phyloP scores from a whole-genome alignment of 1,140 invertebrate species.

The Heliconius congener region DNA sequence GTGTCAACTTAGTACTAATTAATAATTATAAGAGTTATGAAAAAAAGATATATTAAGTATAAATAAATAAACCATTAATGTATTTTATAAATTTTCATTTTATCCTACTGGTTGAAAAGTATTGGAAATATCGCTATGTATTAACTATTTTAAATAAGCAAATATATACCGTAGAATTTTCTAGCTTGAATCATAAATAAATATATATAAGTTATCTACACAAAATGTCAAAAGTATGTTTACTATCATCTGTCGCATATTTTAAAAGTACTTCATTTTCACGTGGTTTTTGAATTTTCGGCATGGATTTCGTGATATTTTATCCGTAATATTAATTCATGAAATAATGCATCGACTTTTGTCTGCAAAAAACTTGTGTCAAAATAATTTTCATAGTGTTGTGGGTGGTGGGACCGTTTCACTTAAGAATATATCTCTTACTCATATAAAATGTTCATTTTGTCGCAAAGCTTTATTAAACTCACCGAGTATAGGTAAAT shows the following conservation, averaged over 20 bases:
- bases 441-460: constrained; percentile 71
- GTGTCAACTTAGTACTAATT: no score
- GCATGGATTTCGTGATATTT: constrained; percentile 50
- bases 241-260: not conserved
- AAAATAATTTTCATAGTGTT: constrained; percentile 59
- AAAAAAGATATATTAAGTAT: no score
- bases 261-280: constrained; percentile 49
- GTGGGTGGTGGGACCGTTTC: constrained; percentile 49
- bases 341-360: constrained; percentile 70
- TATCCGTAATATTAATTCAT: constrained; percentile 39
- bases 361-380: constrained; percentile 66
- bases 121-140: no score
- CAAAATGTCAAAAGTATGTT: not conserved
- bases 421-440: constrained; percentile 48
- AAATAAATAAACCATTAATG: no score
- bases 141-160: not conserved
- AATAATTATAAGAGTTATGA: no score
- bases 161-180: not conserved
- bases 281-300: constrained; percentile 67
- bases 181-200: not conserved
- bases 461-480: constrained; percentile 66
- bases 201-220: not conserved
- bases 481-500: constrained; percentile 57
- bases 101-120: no score
- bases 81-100: no score